phyloP scores from a whole-genome alignment of 2,888 invertebrate genomes.

The Eucera pruinosa region DNA sequence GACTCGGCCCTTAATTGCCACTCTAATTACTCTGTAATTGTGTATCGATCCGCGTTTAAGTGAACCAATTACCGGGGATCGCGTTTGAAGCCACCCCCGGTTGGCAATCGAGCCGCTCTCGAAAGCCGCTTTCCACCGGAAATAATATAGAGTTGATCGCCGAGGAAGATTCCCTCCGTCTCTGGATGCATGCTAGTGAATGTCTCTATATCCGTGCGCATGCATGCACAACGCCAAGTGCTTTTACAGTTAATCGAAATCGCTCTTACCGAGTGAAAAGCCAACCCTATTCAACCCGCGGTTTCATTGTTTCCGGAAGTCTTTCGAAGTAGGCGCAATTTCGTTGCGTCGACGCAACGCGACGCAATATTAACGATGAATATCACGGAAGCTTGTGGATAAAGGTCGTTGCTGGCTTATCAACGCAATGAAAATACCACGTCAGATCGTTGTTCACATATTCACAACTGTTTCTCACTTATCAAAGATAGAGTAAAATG shows the following conservation, averaged over 20 bases:
- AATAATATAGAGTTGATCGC: slow-evolving; percentile 68
- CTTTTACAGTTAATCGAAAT: slow-evolving; percentile 72
- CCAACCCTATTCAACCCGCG: slow-evolving; percentile 50
- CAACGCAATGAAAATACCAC: too few relatives aligned
- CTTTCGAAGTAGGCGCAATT: slow-evolving; percentile 66
- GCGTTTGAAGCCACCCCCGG: slow-evolving; percentile 57
- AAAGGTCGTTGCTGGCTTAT: too few relatives aligned
- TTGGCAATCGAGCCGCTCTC: slow-evolving; percentile 48
- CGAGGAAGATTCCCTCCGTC: slow-evolving; percentile 36
- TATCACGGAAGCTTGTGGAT: too few relatives aligned
- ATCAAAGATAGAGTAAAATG: too few relatives aligned
- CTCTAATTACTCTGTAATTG: slow-evolving; percentile 77
- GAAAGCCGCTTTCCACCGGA: slow-evolving; percentile 64
- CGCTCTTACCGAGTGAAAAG: slow-evolving; percentile 63
- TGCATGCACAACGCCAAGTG: slow-evolving; percentile 44
- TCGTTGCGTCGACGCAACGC: slow-evolving; percentile 50
- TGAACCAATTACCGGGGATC: slow-evolving; percentile 73
- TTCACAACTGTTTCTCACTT: too few relatives aligned
- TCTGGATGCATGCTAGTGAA: background rate
- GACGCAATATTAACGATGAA: too few relatives aligned
- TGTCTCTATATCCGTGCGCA: slow-evolving; percentile 11
- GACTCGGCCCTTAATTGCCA: slow-evolving; percentile 70
- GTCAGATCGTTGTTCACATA: too few relatives aligned
- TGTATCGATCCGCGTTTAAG: slow-evolving; percentile 75
- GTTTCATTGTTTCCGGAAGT: slow-evolving; percentile 68